Evolutionary conservation across 2,113 vertebrate species (phyloP).

Genomic region (Apodemus speciosus): DNA sequence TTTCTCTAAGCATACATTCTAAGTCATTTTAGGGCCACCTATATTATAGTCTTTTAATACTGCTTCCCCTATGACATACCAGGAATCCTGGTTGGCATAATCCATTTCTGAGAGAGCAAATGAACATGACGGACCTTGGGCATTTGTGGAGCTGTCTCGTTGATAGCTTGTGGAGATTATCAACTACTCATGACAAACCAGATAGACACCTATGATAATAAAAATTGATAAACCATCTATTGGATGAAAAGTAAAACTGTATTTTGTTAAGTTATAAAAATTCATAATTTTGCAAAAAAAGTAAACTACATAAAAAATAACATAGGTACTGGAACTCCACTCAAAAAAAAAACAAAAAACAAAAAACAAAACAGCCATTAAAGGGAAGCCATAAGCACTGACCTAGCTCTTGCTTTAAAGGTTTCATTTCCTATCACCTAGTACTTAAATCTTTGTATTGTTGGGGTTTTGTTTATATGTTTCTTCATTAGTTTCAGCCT

Average conservation of each 20-base stretch:
- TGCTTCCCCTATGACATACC: background rate
- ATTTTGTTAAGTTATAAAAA: background rate
- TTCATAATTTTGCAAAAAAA: background rate
- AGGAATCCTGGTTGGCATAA: too few relatives aligned
- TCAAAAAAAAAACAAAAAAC: background rate
- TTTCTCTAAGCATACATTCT: background rate
- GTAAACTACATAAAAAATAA: background rate
- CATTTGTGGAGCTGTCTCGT: background rate
- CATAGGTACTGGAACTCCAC: background rate
- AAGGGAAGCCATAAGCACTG: background rate
- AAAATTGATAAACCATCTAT: background rate
- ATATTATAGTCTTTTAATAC: background rate
- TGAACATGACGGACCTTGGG: background rate
- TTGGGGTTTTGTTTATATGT: background rate
- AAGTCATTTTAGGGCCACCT: background rate
- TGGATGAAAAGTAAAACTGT: background rate
- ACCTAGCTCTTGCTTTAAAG: background rate
- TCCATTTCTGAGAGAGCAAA: background rate
- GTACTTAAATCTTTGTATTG: background rate
- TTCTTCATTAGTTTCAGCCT: background rate
- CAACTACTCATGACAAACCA: background rate
- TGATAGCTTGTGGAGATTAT: background rate
- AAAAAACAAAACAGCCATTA: background rate
- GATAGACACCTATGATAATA: background rate
- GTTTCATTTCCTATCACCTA: background rate